These are phyloP conservation scores for Limanda limanda DNA, from an alignment of 2,113 vertebrate genomes.

Conservation along the genomic window DNA sequence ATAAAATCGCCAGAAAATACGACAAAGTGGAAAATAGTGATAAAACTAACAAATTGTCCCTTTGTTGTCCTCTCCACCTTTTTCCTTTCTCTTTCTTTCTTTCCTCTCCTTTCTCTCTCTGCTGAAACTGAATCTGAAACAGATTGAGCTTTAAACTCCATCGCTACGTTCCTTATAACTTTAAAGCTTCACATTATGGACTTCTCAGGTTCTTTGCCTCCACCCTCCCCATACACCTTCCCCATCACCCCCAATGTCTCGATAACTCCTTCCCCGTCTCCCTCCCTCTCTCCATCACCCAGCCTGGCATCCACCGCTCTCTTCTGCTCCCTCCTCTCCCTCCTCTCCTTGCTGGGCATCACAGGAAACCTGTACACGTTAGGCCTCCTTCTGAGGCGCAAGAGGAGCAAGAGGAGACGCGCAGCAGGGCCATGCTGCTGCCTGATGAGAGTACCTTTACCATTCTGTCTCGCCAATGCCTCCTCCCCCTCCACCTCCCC, in stretches of 20 bases:
- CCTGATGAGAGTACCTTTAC: constrained; percentile 51
- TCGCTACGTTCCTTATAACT: background rate
- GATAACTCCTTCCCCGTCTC: constrained; percentile 70
- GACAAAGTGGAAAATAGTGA: background rate
- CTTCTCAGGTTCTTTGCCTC: constrained; percentile 63
- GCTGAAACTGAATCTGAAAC: background rate
- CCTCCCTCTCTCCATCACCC: constrained; percentile 79
- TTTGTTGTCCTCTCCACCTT: constrained; percentile 36
- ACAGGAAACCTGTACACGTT: constrained; percentile 87
- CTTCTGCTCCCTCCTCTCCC: constrained; percentile 85
- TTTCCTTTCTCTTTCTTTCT: constrained; percentile 17
- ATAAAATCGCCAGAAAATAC: constrained; percentile 9
- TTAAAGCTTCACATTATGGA: constrained; percentile 72
- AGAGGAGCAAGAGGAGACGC: constrained; percentile 69
- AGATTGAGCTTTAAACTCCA: constrained; percentile 2
- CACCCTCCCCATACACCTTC: constrained; percentile 69
- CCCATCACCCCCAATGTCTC: constrained; percentile 69
- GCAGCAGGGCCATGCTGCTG: constrained; percentile 63
- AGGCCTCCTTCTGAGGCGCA: constrained; percentile 81
- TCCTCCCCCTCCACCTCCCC: constrained; percentile 73
- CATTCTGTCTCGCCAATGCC: constrained; percentile 69
- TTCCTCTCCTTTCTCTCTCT: background rate
- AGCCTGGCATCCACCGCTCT: constrained; percentile 83
- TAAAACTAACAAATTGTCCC: constrained; percentile 37
- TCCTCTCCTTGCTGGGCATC: constrained; percentile 85